These are phyloP conservation scores for Hybognathus amarus DNA, from an alignment of 2,797 vertebrate species.

Conservation along the genomic window DNA sequence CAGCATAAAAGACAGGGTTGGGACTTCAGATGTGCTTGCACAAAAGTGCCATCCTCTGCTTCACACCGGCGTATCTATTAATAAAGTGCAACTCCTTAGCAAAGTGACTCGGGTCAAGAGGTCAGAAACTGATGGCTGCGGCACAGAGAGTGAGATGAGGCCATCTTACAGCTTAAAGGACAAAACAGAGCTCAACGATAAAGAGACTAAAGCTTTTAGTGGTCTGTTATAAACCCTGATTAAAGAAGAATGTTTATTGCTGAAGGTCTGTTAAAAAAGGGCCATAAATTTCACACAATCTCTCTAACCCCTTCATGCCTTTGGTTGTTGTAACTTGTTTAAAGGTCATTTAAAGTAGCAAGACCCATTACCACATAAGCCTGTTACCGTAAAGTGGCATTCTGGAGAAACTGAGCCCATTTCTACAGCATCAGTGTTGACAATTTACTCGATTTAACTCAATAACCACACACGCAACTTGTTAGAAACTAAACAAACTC, in stretches of 20 bases:
- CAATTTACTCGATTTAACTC: slow-evolving; percentile 67
- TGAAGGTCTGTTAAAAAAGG: not conserved
- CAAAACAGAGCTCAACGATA: slow-evolving; percentile 28
- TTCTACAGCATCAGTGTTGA: slow-evolving; percentile 55
- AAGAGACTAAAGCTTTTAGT: slow-evolving; percentile 46
- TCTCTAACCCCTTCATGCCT: slow-evolving; percentile 17
- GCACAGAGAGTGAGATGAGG: not conserved
- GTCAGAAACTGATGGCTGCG: slow-evolving; percentile 47
- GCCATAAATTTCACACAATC: slow-evolving; percentile 16
- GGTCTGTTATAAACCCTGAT: slow-evolving; percentile 43
- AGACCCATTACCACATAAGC: not conserved
- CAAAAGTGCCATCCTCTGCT: slow-evolving; percentile 48
- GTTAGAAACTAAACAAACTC: slow-evolving; percentile 65
- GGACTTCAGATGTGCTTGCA: slow-evolving; percentile 57
- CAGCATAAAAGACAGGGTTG: slow-evolving; percentile 62
- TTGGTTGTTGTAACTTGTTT: slow-evolving; percentile 33
- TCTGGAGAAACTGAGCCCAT: slow-evolving; percentile 37
- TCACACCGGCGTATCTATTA: slow-evolving; percentile 30
- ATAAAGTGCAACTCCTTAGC: slow-evolving; percentile 63
- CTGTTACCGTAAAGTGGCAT: slow-evolving; percentile 14
- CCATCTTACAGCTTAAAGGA: slow-evolving; percentile 25
- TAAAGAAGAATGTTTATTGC: slow-evolving; percentile 36
- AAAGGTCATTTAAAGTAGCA: slow-evolving; percentile 35
- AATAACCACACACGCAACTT: slow-evolving; percentile 67
- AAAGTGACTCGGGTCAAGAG: slow-evolving; percentile 61